These are phyloP conservation scores for Beris morrisii DNA, from an alignment of 2,888 invertebrate species.

Conservation along the genomic window DNA sequence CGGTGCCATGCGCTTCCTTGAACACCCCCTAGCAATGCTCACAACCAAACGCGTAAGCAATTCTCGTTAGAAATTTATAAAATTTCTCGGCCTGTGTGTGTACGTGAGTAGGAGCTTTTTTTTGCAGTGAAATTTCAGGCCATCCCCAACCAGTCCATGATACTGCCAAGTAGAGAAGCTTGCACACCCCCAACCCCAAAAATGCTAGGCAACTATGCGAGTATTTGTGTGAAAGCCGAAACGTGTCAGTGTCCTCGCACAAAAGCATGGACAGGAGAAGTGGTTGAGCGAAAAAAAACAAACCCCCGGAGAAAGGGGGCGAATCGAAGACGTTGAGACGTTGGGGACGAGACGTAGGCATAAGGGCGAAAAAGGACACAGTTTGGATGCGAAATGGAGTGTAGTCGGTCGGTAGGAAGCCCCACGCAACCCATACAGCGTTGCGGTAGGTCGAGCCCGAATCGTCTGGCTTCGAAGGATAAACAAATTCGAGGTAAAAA, in stretches of 20 bases:
- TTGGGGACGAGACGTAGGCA: neutral
- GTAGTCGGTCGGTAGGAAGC: conserved; percentile 30
- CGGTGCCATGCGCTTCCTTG: conserved; percentile 21
- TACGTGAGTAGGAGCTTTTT: conserved; percentile 21
- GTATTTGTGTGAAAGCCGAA: too few relatives aligned
- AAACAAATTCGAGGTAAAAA: conserved; percentile 11
- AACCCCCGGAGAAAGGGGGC: too few relatives aligned
- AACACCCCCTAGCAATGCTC: conserved; percentile 1
- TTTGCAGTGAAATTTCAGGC: neutral
- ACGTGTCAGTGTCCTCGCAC: too few relatives aligned
- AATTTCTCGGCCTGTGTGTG: conserved; percentile 19
- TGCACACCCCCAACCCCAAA: too few relatives aligned
- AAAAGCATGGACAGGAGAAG: too few relatives aligned
- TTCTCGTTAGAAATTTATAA: neutral
- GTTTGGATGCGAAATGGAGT: conserved; percentile 25
- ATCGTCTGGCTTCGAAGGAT: conserved; percentile 20
- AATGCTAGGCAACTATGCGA: too few relatives aligned
- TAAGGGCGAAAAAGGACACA: conserved; percentile 28
- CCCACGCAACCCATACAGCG: conserved; percentile 22
- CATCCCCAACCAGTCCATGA: neutral
- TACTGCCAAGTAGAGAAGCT: neutral
- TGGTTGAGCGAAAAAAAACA: too few relatives aligned
- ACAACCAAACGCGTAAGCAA: neutral
- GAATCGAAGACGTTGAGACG: too few relatives aligned
- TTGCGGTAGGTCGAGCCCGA: conserved; percentile 31